These are phyloP conservation scores for Mustela lutreola DNA, from an alignment of 2,113 vertebrate species.

Conservation along the genomic window DNA sequence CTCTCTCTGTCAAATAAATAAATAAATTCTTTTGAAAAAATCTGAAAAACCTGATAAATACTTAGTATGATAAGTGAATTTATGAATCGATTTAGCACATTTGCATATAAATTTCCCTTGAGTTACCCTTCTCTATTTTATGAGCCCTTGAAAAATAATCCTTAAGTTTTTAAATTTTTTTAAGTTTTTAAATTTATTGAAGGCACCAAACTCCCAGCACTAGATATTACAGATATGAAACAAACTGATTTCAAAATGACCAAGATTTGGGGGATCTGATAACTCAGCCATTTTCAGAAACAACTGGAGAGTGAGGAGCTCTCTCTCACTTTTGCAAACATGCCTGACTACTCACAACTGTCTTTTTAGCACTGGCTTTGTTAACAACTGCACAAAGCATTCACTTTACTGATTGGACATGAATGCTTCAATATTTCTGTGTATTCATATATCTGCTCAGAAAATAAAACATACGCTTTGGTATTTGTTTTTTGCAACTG, in stretches of 20 bases:
- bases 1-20: too few species aligned
- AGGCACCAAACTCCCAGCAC: neutral
- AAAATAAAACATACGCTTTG: neutral
- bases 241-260: constrained; percentile 3
- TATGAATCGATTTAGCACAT: constrained; percentile 23
- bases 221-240: neutral
- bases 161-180: neutral
- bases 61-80: neutral
- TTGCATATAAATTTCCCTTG: neutral
- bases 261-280: neutral
- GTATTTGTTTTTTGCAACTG: neutral
- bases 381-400: neutral
- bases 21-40: neutral
- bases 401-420: neutral
- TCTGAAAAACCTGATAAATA: constrained; percentile 2
- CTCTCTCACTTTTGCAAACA: neutral
- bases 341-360: neutral
- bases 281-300: neutral
- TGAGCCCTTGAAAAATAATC: neutral
- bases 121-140: neutral
- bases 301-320: neutral
- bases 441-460: neutral
- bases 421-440: neutral
- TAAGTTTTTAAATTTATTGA: constrained; percentile 18
- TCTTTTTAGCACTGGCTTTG: neutral